Percentiles rank a stretch among this genome's conserved stretches.
These are phyloP conservation scores for Trichogramma dendrolimi DNA, from an alignment of 2,888 invertebrate genomes.

Conservation along the genomic window DNA sequence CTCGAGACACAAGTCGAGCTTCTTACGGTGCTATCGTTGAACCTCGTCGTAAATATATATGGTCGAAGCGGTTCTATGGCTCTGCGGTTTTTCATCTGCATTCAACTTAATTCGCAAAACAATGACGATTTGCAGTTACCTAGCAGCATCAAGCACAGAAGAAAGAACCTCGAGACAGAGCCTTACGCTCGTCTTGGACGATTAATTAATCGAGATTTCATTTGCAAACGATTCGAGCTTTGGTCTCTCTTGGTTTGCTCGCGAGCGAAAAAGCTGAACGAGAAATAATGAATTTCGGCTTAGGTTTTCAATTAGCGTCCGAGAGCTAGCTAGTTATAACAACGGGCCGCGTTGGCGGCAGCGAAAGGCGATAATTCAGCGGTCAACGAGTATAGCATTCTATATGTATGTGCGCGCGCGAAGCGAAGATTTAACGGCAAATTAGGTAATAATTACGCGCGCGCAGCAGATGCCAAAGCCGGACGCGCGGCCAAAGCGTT, in stretches of 20 bases:
- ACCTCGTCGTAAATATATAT: no score
- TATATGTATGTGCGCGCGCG: slow-evolving; percentile 7
- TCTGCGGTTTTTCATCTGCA: no score
- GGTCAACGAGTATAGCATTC: slow-evolving; percentile 32
- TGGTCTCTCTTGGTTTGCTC: not conserved
- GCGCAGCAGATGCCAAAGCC: slow-evolving; percentile 18
- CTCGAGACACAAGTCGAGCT: no score
- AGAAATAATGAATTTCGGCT: slow-evolving; percentile 24
- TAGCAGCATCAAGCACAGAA: no score
- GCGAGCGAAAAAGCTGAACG: slow-evolving; percentile 6
- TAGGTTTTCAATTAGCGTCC: slow-evolving; percentile 25
- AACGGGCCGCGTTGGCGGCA: not conserved
- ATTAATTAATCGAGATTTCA: no score
- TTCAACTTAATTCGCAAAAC: no score
- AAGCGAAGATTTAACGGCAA: slow-evolving; percentile 47
- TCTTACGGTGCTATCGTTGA: no score
- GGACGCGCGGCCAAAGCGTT: slow-evolving; percentile 29
- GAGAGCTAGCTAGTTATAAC: not conserved
- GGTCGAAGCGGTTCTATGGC: no score
- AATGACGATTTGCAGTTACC: no score
- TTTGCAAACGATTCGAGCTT: no score
- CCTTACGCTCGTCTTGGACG: no score
- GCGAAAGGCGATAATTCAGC: slow-evolving; percentile 38
- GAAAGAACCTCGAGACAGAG: no score
- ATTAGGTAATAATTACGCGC: slow-evolving; percentile 49